Percentiles rank a stretch among this genome's conserved stretches.
Conservation (phyloP, 2,888 invertebrate genomes). For the Melinaea marsaeus region DNA sequence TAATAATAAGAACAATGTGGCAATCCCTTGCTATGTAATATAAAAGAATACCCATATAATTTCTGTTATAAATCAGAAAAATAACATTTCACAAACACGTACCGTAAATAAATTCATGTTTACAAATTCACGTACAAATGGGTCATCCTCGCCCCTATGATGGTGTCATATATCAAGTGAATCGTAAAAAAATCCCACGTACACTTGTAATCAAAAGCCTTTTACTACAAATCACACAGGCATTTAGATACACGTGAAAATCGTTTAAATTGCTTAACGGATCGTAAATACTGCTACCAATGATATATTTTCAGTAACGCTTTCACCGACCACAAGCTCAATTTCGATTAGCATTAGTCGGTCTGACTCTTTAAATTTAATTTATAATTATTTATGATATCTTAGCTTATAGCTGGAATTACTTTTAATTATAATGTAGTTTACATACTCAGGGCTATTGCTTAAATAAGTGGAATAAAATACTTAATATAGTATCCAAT, state of each 20-base stretch:
- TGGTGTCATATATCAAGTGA: conserved; percentile 15
- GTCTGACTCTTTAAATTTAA: no score
- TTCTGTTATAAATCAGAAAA: not conserved
- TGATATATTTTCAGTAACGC: conserved; percentile 13
- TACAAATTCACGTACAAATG: conserved; percentile 2
- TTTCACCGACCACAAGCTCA: not conserved
- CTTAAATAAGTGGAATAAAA: no score
- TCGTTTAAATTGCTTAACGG: conserved; percentile 58
- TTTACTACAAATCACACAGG: conserved; percentile 10
- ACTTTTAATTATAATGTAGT: not conserved
- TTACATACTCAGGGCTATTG: no score
- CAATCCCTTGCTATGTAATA: no score
- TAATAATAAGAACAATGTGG: no score
- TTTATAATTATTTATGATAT: no score
- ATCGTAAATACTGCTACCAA: conserved; percentile 39
- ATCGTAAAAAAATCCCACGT: conserved; percentile 8
- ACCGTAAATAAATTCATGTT: not conserved
- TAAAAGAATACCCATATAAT: no score
- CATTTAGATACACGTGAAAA: conserved; percentile 58
- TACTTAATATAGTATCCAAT: no score
- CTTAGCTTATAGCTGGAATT: no score
- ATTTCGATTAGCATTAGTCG: not conserved
- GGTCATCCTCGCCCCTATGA: conserved; percentile 6
- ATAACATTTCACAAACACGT: conserved; percentile 1
- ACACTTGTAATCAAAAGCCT: conserved; percentile 8